Base-by-base conservation (phyloP, 2,113 vertebrate species). In the Laticauda colubrina region DNA sequence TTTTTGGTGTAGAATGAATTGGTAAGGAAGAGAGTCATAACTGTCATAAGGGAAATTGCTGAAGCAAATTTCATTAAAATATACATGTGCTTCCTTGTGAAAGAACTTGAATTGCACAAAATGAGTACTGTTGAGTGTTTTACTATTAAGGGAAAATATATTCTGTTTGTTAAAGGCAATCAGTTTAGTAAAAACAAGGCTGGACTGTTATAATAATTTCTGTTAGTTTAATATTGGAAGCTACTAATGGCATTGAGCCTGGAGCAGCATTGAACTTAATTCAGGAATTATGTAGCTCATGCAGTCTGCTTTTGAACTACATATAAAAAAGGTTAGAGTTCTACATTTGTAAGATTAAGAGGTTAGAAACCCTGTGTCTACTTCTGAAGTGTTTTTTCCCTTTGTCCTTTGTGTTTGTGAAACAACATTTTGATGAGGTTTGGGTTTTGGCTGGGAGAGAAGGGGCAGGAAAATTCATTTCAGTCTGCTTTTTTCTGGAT, bases 111-210 rank as follows among this genome's bases (percentile, higher is more conserved):
- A 54, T 29, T n/a, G 48, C 39, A 92, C 91, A 92, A 56, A 90
- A 92, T 61, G 26, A 87, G 88, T 45, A 92, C 61, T 94, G 81
- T 90, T n/a, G 75, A 55, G 4, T 87, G 51, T 92, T 93, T 93
- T 87, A 29, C 45, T 24, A 12, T 90, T 61, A 88, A 34, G 75
- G 7, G 43, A 89, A 93, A 89, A 87, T 56, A 88, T 48, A 61
- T 20, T 56, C 26, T 93, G 69, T 89, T 87, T 86, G 39, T 81
- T 56, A 87, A 69, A 69, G 57, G 57, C 59, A 54, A 88, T 29
- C 87, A 86, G 4, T 29, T 89, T 26, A 90, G 75, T 12, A 89
- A 55, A 69, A 90, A 92, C 20, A 87, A 54, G 34, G 39, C 18
- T 92, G 61, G 75, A 11, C 51, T 56, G 6, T 89, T 89, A 26